These are phyloP conservation scores for Phalangium opilio DNA, from an alignment of 2,888 invertebrate species.

Conservation along the genomic window DNA sequence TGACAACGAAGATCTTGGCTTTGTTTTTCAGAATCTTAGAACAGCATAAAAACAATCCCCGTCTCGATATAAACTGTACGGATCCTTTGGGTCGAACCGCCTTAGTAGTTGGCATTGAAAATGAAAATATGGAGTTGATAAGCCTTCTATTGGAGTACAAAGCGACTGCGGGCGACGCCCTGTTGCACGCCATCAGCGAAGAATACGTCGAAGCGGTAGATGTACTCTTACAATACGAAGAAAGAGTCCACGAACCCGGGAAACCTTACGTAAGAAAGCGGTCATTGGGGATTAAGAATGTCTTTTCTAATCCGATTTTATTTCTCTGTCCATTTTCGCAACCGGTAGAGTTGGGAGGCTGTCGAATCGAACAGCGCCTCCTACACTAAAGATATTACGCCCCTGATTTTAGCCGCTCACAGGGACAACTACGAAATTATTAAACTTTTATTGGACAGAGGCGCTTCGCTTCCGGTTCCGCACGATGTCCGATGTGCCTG, in stretches of 20 bases:
- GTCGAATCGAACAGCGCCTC: conserved; percentile 78
- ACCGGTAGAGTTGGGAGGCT: conserved; percentile 90
- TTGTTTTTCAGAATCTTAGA: conserved; percentile 60
- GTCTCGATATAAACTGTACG: conserved; percentile 81
- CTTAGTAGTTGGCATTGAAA: conserved; percentile 86
- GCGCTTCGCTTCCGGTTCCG: conserved; percentile 81
- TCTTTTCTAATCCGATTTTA: no score
- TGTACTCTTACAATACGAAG: conserved; percentile 82
- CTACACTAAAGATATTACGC: conserved; percentile 97
- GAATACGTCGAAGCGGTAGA: conserved; percentile 70
- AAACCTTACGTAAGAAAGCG: conserved; percentile 12
- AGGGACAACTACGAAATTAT: conserved; percentile 98
- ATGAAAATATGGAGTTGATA: conserved; percentile 89
- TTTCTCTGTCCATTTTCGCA: no score
- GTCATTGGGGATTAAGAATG: neutral
- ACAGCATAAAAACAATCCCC: conserved; percentile 46
- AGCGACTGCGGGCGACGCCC: conserved; percentile 49
- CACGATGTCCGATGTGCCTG: conserved; percentile 90
- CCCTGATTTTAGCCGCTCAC: conserved; percentile 92
- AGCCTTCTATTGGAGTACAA: conserved; percentile 60
- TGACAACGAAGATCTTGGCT: no score
- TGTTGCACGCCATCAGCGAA: conserved; percentile 45
- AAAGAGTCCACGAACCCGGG: conserved; percentile 44
- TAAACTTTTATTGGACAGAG: conserved; percentile 88
- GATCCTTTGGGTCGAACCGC: conserved; percentile 89